A percentile compares a stretch with the other conserved stretches of the same genome.
These are phyloP conservation scores for Leucoraja ocellata DNA, from an alignment of 2,797 vertebrate genomes.

Conservation along the genomic window DNA sequence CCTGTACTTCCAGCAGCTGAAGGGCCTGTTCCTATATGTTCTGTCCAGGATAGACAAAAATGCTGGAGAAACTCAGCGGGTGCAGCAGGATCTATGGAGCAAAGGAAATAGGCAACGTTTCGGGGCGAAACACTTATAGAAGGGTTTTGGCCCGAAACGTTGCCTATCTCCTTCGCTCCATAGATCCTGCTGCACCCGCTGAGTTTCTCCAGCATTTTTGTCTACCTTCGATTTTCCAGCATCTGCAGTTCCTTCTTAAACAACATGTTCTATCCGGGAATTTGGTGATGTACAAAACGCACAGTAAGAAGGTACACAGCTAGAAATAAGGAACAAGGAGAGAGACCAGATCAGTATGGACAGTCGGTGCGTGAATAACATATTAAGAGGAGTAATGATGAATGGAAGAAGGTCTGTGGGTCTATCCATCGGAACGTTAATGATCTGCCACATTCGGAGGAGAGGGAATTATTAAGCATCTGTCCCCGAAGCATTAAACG, in stretches of 20 bases:
- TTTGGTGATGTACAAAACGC: neutral
- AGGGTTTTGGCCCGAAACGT: too few species aligned
- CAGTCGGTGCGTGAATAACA: neutral
- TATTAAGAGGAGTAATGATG: neutral
- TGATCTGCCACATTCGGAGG: neutral
- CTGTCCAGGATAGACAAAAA: neutral
- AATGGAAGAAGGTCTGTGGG: neutral
- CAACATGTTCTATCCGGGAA: neutral
- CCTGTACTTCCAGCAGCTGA: too few species aligned
- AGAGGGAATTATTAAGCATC: neutral
- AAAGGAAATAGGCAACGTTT: too few species aligned
- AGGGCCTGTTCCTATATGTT: too few species aligned
- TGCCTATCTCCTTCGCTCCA: too few species aligned
- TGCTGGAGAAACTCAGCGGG: too few species aligned
- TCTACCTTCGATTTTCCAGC: too few species aligned
- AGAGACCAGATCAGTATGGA: neutral
- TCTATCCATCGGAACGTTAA: neutral
- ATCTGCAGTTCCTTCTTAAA: too few species aligned
- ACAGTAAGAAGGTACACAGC: neutral
- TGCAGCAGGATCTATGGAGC: too few species aligned
- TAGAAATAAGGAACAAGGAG: neutral
- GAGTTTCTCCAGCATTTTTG: too few species aligned
- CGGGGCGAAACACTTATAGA: too few species aligned
- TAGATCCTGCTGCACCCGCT: too few species aligned
- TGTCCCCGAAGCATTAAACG: neutral